Percentiles rank a stretch among this genome's conserved stretches.
Conservation (phyloP, 2,113 vertebrate species). For the Vimba vimba region DNA sequence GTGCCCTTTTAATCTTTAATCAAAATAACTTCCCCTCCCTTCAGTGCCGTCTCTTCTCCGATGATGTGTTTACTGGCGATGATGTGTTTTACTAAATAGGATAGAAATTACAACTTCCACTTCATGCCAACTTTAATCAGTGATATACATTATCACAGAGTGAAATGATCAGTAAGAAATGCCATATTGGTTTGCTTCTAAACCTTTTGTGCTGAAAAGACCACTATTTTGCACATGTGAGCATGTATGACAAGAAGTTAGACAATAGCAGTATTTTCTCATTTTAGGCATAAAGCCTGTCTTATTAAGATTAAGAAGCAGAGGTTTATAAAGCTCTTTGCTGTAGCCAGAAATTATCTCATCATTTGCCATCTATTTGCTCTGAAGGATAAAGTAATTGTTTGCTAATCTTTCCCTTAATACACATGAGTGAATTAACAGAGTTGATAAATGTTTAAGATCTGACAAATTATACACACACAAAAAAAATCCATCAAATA, state of each 20-base stretch:
- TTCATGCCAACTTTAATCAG: no score
- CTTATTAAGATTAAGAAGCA: neutral
- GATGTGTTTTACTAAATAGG: no score
- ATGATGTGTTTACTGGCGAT: no score
- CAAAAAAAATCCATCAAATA: neutral
- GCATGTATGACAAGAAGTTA: neutral
- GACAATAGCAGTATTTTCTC: neutral
- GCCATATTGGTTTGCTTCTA: neutral
- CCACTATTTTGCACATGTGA: neutral
- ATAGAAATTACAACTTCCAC: no score
- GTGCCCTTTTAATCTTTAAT: no score
- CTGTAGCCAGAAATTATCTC: neutral
- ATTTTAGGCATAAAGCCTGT: neutral
- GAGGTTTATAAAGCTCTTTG: neutral
- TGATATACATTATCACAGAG: no score
- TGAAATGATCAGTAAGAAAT: no score
- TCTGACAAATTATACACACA: no score
- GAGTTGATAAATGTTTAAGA: no score
- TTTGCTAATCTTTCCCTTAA: neutral
- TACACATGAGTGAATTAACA: neutral
- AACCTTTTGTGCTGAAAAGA: neutral
- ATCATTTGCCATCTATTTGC: neutral
- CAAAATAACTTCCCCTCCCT: no score
- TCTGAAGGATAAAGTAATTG: neutral
- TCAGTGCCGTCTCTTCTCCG: no score